phyloP scores from a whole-genome alignment of 2,797 vertebrate species.

The Megaceryle alcyon region DNA sequence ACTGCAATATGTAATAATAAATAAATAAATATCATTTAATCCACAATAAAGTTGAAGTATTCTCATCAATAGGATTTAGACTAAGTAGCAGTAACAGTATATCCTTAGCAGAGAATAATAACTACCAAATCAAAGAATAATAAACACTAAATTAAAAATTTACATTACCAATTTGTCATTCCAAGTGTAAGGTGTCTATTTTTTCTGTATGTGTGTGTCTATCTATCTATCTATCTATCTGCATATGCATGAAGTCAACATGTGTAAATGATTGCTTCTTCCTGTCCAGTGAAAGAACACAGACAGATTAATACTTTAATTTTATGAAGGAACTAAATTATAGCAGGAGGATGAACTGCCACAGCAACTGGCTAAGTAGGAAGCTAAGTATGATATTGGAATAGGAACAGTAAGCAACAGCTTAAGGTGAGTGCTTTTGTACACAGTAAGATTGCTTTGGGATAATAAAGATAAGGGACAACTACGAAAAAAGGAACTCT shows the following conservation, averaged over 20 bases:
- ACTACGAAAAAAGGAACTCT: background rate
- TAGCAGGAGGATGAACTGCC: background rate
- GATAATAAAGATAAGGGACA: background rate
- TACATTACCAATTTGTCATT: background rate
- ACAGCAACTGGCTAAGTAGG: background rate
- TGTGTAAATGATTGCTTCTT: background rate
- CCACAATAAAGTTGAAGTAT: background rate
- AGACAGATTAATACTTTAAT: background rate
- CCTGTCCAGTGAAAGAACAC: background rate
- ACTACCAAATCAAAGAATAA: background rate
- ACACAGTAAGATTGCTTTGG: background rate
- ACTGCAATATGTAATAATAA: background rate
- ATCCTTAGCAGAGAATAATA: background rate
- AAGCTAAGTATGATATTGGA: background rate
- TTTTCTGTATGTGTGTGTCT: background rate
- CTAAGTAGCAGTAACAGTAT: background rate
- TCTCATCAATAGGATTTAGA: background rate
- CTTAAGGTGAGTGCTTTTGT: background rate
- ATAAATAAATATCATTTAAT: background rate
- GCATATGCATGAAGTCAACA: background rate
- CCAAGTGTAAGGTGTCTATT: background rate
- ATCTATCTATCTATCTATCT: background rate
- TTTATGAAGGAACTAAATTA: background rate
- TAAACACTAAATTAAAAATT: background rate
- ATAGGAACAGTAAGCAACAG: background rate